Evolutionary conservation across 2,888 invertebrate species (phyloP).

Genomic region (Thysanoteuthis rhombus): DNA sequence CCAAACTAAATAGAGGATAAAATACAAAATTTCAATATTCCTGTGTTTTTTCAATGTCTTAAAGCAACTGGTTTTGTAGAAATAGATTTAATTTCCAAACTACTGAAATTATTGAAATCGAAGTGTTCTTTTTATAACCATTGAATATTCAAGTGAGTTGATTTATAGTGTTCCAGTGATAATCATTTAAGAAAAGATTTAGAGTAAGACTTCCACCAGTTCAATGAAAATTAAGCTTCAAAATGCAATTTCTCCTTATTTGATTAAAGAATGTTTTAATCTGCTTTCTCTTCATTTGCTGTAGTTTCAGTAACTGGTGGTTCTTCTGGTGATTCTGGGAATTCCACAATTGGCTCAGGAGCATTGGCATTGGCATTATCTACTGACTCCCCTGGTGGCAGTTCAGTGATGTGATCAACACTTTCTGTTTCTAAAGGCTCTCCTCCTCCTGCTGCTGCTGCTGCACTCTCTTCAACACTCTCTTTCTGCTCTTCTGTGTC

Average conservation of each 20-base stretch:
- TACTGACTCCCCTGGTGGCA: neutral
- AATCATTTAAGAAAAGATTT: too few relatives aligned
- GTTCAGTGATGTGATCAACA: neutral
- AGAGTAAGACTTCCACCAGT: neutral
- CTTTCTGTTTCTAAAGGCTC: neutral
- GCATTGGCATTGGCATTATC: neutral
- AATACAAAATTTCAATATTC: too few relatives aligned
- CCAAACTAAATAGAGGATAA: too few relatives aligned
- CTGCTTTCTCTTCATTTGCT: neutral
- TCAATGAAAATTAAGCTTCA: neutral
- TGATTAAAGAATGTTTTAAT: neutral
- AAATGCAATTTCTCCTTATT: neutral
- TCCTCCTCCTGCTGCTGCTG: neutral
- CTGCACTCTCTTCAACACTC: slow-evolving; percentile 12
- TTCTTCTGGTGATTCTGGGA: neutral
- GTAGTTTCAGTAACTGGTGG: neutral
- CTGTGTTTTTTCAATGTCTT: too few relatives aligned
- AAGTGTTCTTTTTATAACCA: too few relatives aligned
- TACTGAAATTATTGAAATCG: too few relatives aligned
- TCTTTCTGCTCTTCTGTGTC: slow-evolving; percentile 30
- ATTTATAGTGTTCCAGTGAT: too few relatives aligned
- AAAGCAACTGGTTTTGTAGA: too few relatives aligned
- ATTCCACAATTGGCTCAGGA: neutral
- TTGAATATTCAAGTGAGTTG: too few relatives aligned
- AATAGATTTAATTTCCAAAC: too few relatives aligned